Conservation (phyloP, 1,140 invertebrate species). For the silkworm (Bombyx mori) region ASM3026992v2 NC_085107.1:17969501-17970000, state of each 20-base stretch:
- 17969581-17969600: conserved; percentile 84
- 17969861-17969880: conserved; percentile 82
- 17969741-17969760: conserved; percentile 69
- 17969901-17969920: conserved; percentile 89
- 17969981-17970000: conserved; percentile 67
- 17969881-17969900: conserved; percentile 88
- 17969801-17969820: conserved; percentile 82
- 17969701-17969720: conserved; percentile 89
- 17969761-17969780: conserved; percentile 75
- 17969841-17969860: conserved; percentile 86
- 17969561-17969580: conserved; percentile 84
- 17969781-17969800: conserved; percentile 77
- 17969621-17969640: conserved; percentile 93
- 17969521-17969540: conserved; percentile 88
- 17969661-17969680: conserved; percentile 88
- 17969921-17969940: conserved; percentile 92
- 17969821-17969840: conserved; percentile 89
- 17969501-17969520: conserved; percentile 94
- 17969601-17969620: conserved; percentile 89
- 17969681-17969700: conserved; percentile 91
- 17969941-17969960: conserved; percentile 82
- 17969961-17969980: conserved; percentile 75
- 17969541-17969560: conserved; percentile 79
- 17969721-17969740: conserved; percentile 38
- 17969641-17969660: conserved; percentile 93